Base-by-base conservation (phyloP, 2,888 invertebrate species). In the Netelia virgata region DNA sequence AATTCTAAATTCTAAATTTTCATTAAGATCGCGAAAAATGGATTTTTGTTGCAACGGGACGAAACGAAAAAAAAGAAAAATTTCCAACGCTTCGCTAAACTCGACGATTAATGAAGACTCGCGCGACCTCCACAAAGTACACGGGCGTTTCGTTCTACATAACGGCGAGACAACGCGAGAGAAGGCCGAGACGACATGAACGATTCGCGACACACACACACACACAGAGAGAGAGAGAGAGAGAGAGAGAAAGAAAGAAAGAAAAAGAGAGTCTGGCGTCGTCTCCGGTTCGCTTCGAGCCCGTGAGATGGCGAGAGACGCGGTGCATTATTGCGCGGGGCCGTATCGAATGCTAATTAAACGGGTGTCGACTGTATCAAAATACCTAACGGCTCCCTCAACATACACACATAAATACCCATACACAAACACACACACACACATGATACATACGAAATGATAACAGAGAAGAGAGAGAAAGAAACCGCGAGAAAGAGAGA, bases 321-420 rank as follows among this genome's bases (percentile, higher is more conserved):
- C 79, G 70, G 57, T 73, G 76, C 64, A 23, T 18, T 64, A 82
- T 73, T 74, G 75, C 81, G 68, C 57, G 68, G 88, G 87, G 88
- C 91, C 92, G 90, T 91, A 92, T 92, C 92, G 90, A 92, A 92
- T 93, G 92, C 90, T 92, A 92, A 92, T 93, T 92, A 92, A 93
- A 92, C 92, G 92, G 92, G 92, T 93, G 92, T 92, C 91, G 91
- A 91, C 90, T 91, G 90, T 91, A 92, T 92, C 92, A 91, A 92
- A 92, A 91, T 91, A 91, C 91, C 89, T 91, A 92, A 91, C 91
- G 91, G 91, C 91, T 89, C 89, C 77, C 72, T 53, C 64, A 10
- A 68, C 28, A 57, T 20, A 69, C 16, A 18, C 55, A 57, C 9
- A 16, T 18, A 2, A 6, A 68, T n/a, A 53, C 41, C 11, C 14